These are phyloP conservation scores for Rutilus rutilus DNA, from an alignment of 2,113 vertebrate genomes.

Conservation along the genomic window DNA sequence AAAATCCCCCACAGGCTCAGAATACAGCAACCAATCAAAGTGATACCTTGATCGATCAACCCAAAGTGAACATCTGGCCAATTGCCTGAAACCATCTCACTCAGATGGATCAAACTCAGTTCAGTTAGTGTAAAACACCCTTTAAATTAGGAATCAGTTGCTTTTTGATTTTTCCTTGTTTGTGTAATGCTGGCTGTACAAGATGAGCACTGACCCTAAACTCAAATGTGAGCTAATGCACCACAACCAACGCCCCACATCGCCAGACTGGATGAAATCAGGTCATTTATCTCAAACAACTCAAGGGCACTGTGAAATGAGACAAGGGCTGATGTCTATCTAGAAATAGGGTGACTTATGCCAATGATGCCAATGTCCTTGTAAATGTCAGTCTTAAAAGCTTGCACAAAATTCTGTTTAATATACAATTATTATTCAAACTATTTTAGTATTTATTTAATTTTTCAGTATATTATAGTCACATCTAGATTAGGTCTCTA, in stretches of 20 bases:
- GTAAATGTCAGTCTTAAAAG: neutral
- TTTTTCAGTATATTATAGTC: neutral
- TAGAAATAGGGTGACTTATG: neutral
- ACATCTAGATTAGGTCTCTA: neutral
- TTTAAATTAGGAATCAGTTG: neutral
- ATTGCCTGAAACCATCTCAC: neutral
- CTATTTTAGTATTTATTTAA: too few species aligned
- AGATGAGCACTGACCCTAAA: neutral
- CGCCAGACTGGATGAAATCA: neutral
- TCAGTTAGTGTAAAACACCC: neutral
- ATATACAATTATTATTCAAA: too few species aligned
- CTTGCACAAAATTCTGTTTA: neutral
- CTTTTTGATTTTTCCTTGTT: neutral
- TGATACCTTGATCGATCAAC: conserved; percentile 4
- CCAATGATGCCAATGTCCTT: neutral
- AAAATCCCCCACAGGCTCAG: neutral
- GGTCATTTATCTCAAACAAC: neutral
- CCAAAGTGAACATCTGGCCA: neutral
- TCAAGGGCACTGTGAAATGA: conserved; percentile 4
- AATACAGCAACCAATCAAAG: neutral
- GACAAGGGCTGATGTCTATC: neutral
- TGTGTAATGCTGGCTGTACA: neutral
- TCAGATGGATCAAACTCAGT: neutral
- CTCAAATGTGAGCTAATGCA: neutral
- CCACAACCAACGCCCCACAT: neutral